Conservation (phyloP, 1,140 invertebrate genomes). For the Nasonia giraulti region DNA sequence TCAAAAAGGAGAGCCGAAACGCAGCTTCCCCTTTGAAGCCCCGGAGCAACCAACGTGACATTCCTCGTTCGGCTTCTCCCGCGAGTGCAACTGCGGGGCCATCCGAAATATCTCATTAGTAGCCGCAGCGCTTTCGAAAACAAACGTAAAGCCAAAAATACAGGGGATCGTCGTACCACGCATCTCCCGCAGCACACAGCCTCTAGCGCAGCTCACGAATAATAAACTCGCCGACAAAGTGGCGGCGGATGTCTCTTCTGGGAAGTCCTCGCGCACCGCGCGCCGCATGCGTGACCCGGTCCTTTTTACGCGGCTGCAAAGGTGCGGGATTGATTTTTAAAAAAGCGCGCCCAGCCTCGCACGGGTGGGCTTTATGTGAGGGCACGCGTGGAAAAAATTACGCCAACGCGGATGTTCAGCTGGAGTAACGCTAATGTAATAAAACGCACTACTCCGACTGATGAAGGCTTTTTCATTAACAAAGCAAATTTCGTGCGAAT, state of each 20-base stretch:
- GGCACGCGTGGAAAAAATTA: too few species aligned
- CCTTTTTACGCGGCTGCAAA: background rate
- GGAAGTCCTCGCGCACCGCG: background rate
- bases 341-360: background rate
- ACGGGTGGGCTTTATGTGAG: background rate
- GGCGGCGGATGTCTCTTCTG: constrained; percentile 15
- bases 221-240: constrained; percentile 56
- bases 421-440: too few species aligned
- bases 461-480: too few species aligned
- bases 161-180: background rate
- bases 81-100: background rate
- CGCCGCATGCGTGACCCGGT: background rate
- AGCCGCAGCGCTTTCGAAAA: constrained; percentile 25
- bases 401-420: too few species aligned
- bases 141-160: constrained; percentile 41
- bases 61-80: too few species aligned
- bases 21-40: too few species aligned
- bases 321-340: constrained; percentile 40
- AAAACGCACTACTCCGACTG: too few species aligned
- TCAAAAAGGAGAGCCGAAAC: too few species aligned
- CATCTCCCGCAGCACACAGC: background rate
- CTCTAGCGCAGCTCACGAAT: constrained; percentile 31
- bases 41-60: too few species aligned
- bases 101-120: constrained; percentile 49
- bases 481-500: too few species aligned